Evolutionary conservation across 2,797 vertebrate genomes (phyloP).

Genomic region (Pantherophis alleghaniensis): DNA sequence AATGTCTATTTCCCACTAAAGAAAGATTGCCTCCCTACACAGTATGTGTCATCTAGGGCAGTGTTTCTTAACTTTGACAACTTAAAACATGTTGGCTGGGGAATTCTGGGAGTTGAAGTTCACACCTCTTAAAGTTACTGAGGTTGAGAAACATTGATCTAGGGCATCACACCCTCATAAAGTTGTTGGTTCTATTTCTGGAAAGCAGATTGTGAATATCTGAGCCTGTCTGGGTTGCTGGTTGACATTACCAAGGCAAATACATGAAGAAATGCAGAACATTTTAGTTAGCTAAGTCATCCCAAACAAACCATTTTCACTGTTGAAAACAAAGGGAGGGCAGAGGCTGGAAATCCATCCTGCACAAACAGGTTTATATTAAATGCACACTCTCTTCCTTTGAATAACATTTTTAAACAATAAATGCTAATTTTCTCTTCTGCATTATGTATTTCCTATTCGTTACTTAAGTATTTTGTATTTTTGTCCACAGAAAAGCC

Average conservation of each 20-base stretch:
- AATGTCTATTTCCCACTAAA: not conserved
- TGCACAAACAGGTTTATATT: not conserved
- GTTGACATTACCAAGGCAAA: not conserved
- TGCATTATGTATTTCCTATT: not conserved
- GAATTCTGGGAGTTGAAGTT: not conserved
- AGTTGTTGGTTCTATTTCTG: not conserved
- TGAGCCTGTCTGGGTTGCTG: not conserved
- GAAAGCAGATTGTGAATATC: not conserved
- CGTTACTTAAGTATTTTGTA: not conserved
- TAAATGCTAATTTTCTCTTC: not conserved
- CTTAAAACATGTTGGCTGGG: not conserved
- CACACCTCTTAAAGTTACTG: not conserved
- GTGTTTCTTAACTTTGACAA: not conserved
- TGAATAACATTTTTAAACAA: not conserved
- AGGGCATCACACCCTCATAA: not conserved
- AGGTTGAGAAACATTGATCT: not conserved
- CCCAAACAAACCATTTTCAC: not conserved
- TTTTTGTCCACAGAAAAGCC: not conserved
- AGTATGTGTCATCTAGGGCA: not conserved
- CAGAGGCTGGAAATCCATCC: not conserved
- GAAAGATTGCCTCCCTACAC: not conserved
- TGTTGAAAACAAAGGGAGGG: not conserved
- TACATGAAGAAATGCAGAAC: not conserved
- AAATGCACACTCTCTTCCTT: not conserved
- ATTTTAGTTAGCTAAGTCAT: not conserved